These are phyloP conservation scores for Stichodactyla helianthus DNA, from an alignment of 64 coral and sea anemone genomes.

Conservation along the genomic window DNA sequence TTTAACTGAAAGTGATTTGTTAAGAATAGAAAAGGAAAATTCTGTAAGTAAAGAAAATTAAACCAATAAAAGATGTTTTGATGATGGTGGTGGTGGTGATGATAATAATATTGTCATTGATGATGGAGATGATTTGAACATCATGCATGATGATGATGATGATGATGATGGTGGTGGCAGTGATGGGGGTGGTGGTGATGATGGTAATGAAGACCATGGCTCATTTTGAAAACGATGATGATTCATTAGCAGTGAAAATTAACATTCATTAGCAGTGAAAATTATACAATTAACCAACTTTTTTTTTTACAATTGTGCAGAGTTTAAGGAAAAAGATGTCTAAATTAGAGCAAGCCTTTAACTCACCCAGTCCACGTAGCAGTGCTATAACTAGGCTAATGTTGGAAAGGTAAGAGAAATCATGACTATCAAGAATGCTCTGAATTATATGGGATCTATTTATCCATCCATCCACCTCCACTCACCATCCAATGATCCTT, in stretches of 20 bases:
- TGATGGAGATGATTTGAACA: not conserved
- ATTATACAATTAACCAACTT: not conserved
- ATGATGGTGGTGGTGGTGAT: not conserved
- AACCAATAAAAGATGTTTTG: not conserved
- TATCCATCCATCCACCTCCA: not conserved
- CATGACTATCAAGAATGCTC: not conserved
- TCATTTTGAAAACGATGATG: not conserved
- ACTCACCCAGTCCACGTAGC: constrained; percentile 47
- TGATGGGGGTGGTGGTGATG: not conserved
- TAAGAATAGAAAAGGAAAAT: constrained; percentile 55
- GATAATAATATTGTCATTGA: not conserved
- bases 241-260: not conserved
- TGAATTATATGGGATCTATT: not conserved
- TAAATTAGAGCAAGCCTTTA: constrained; percentile 51
- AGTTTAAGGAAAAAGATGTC: constrained; percentile 55
- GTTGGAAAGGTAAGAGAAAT: constrained; percentile 36
- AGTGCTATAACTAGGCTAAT: constrained; percentile 59
- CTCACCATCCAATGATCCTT: not conserved
- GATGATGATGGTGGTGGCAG: not conserved
- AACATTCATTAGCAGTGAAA: not conserved
- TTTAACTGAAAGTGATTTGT: constrained; percentile 39
- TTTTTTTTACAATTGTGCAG: not conserved
- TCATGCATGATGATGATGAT: not conserved
- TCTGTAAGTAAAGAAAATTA: constrained; percentile 29
- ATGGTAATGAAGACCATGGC: not conserved